These are phyloP conservation scores for Nestor notabilis DNA, from an alignment of 2,113 vertebrate species.

Conservation along the genomic window DNA sequence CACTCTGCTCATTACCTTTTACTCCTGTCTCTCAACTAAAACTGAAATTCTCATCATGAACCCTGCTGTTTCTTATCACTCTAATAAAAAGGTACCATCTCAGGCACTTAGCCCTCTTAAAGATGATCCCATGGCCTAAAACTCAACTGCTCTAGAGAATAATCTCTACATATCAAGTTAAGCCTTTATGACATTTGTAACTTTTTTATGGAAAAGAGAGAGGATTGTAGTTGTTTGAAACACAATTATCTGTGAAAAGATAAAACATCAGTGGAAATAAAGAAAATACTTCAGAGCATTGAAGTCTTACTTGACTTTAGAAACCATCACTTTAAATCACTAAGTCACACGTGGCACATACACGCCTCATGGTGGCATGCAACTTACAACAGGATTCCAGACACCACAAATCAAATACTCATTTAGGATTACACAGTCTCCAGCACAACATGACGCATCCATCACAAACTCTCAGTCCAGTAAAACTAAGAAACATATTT, in stretches of 20 bases:
- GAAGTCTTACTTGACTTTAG: not conserved
- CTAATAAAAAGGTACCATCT: not conserved
- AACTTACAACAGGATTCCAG: not conserved
- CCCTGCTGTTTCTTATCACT: not conserved
- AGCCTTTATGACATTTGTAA: not conserved
- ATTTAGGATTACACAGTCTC: not conserved
- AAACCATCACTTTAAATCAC: not conserved
- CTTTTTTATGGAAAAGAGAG: not conserved
- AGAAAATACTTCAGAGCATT: not conserved
- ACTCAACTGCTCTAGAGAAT: not conserved
- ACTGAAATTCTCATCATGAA: not conserved
- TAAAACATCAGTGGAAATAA: not conserved
- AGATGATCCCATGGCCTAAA: not conserved
- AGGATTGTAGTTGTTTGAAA: not conserved
- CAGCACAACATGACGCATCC: not conserved
- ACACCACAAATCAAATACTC: not conserved
- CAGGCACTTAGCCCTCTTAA: not conserved
- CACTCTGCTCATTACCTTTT: not conserved
- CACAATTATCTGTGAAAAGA: not conserved
- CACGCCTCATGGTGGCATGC: rapidly evolving
- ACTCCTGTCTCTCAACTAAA: not conserved
- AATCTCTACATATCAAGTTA: not conserved
- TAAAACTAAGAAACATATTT: not conserved
- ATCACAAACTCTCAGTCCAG: not conserved
- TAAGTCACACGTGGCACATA: not conserved